These are phyloP conservation scores for Chrysotoxum bicinctum DNA, from an alignment of 2,888 invertebrate species.

Conservation along the genomic window DNA sequence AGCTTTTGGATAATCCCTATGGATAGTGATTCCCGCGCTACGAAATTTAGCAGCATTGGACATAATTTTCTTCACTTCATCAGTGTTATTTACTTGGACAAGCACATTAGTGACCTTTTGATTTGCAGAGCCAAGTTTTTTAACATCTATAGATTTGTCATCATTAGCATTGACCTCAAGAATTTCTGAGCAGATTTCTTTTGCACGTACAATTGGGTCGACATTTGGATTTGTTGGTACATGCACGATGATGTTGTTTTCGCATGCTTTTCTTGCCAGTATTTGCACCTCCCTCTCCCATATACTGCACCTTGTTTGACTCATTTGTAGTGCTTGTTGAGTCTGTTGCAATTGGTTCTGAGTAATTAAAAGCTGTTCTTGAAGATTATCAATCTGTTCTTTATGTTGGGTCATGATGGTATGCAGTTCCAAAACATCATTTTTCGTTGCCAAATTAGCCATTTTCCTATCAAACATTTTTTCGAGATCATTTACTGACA, in stretches of 20 bases:
- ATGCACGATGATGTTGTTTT: background rate
- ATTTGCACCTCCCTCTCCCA: background rate
- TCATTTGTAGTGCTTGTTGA: too few relatives aligned
- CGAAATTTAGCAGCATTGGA: too few relatives aligned
- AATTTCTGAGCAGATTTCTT: too few relatives aligned
- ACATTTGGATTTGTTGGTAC: background rate
- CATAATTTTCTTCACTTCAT: too few relatives aligned
- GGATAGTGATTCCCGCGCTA: too few relatives aligned
- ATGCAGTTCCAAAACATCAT: background rate
- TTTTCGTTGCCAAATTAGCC: background rate
- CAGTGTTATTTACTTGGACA: too few relatives aligned
- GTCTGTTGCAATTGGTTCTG: background rate
- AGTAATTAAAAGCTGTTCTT: background rate
- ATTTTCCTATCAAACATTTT: background rate
- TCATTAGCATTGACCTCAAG: too few relatives aligned
- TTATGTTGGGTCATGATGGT: background rate
- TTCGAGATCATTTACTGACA: background rate
- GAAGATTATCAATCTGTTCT: background rate
- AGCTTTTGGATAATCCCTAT: too few relatives aligned
- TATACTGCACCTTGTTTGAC: background rate
- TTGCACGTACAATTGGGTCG: background rate
- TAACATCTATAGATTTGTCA: too few relatives aligned
- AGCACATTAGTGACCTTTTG: too few relatives aligned
- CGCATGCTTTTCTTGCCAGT: background rate
- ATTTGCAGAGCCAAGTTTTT: too few relatives aligned